Evolutionary conservation across 2,797 vertebrate genomes (phyloP), one percentile per base, ranked within the genome.

Genomic region (Melanotaenia boesemani): DNA sequence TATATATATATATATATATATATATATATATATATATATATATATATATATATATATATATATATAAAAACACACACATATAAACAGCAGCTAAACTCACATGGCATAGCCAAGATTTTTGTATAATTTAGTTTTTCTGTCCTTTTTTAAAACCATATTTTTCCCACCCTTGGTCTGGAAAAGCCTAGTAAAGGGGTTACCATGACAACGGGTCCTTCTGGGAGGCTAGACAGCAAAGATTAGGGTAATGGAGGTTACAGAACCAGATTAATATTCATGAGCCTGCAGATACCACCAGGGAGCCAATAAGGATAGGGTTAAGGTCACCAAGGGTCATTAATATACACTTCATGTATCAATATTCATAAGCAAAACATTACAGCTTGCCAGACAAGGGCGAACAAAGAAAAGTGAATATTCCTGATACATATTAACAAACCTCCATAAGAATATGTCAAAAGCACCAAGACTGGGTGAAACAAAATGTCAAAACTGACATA

Each of bases 261-360:
- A 94, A 94, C 92, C 80, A 88, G 89, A 95, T 96, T 94, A 95
- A 95, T 96, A 96, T 96, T 95, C 95, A 96, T 96, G 93, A 95
- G 92, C 89, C 91, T 89, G 93, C 92, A 78, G 91, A 94, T 94
- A 95, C 91, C 94, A 95, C 94, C 88, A 68, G 94, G 93, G 94
- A 96, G 94, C 94, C 95, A 95, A 96, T 95, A 95, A 95, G 94
- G 94, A 95, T 95, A 95, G 95, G 94, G 94, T 96, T 95, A 95
- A 95, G 95, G 94, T 96, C 95, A 95, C 88, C 87, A 91, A 92
- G 94, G 95, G 95, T 96, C 95, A 95, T 95, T 95, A 95, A 96
- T 95, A 96, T 95, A 96, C 94, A 95, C 94, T 95, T 95, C 92
- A 88, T 93, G 91, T 95, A 95, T 96, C 94, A 96, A 95, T 95